Evolutionary conservation across 2,797 vertebrate species (phyloP), one percentile per base, ranked within the genome.

Genomic region (Propithecus perrieri): DNA sequence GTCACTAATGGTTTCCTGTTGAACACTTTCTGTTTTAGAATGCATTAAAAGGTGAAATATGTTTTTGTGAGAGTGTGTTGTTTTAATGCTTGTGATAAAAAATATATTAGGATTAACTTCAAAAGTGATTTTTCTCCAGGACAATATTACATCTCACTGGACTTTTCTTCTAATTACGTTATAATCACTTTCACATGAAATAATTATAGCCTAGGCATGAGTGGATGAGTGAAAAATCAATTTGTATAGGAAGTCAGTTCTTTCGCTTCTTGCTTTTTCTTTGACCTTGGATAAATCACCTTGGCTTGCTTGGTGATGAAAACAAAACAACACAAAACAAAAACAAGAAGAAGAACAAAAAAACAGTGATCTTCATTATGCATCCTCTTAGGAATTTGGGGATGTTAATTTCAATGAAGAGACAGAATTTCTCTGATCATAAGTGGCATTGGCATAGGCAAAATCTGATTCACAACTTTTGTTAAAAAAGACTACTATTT

Each of bases 11-110:
- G 59, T 96, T 84, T 50, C 43, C 41, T 59, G 2, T 63, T 86
- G 74, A 91, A n/a, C 79, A 61, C 12, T 74, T 89, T 72, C 65
- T 65, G 22, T 41, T 90, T 78, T 18, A 94, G 95, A 96, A 57
- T 80, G 26, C 17, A 85, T 85, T 85, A 93, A 92, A 69, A 76
- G 18, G 30, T 87, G 28, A 61, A 89, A 92, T 93, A 59, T 15
- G 12, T 20, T 89, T 85, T 93, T 67, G 22, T 18, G 46, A 48
- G 35, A 74, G 26, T 5, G 74, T 59, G 79, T 83, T 80, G 35
- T 76, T 86, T 90, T 89, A 90, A 71, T 85, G 28, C 2, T 65
- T 78, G 26, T 15, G n/a, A 61, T 22, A n/a, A 59, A 81, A 50
- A 72, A 69, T 2, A 12, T 46, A 67, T 33, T 35, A 75, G 0